Base-by-base conservation (phyloP, 2,888 invertebrate species). In the Lacanobia oleracea region DNA sequence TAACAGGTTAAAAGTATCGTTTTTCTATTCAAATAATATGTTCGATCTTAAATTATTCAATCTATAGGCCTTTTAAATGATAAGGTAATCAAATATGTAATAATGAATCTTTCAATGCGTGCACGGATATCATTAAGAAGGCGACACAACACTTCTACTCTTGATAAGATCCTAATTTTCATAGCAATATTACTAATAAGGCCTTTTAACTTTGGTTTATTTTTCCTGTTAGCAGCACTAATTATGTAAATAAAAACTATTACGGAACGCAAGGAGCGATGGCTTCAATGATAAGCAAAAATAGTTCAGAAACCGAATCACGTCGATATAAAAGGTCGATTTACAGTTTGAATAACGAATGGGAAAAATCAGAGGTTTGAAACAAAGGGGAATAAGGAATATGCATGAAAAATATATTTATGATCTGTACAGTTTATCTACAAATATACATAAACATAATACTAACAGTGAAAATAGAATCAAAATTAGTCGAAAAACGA, bases 231-330 rank as follows among this genome's bases (percentile, higher is more conserved):
- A 56, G 50, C 45, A 67, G 48, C 21, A 62, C 37, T 65, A 59
- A 50, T 77, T 73, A 81, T 74, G 68, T 65, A 71, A 79, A 83
- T 79, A 70, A 50, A 56, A 73, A 21, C 68, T 54, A 73, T 69
- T 54, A 79, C 60, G 33, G 48, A 51, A 60, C 60, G 57, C 57
- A 65, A 65, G 57, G 27, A 65, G 61, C 57, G 62, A 68, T 76
- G 51, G 43, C 37, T 18, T 67, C 50, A 40, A 57, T 67, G 72
- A 81, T 79, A 79, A 72, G 71, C 56, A 37, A 40, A n/a, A 43
- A 21, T 18, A 27, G 7, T 45, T 14, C 33, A 51, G 27, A 53
- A 79, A 69, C 48, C 66, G 61, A 73, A 60, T 60, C 14, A 56
- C 9, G 2, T 21, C 45, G 12, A 45, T 45, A 10, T 63, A 43